Evolutionary conservation across 2,888 invertebrate genomes (phyloP).

Genomic region (Drosophila kambysellisi): DNA sequence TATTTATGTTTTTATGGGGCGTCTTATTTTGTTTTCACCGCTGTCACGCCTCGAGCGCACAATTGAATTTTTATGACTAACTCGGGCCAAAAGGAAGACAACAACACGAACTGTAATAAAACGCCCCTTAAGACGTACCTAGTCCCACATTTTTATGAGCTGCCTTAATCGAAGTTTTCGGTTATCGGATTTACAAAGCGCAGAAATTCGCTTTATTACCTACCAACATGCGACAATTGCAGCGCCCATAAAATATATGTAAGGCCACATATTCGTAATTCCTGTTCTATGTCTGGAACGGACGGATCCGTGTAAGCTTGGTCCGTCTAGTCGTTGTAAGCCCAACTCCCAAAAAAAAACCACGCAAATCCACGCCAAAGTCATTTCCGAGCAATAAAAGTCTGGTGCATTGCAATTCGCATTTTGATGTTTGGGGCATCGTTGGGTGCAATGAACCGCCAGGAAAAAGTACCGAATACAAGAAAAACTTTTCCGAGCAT

Average conservation of each 20-base stretch:
- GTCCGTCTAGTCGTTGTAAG: conserved; percentile 32
- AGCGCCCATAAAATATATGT: conserved; percentile 15
- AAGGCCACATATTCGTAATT: conserved; percentile 29
- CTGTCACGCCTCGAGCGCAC: conserved; percentile 43
- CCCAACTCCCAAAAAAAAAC: not conserved
- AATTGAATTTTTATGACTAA: conserved; percentile 73
- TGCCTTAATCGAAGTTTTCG: conserved; percentile 70
- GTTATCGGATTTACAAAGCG: conserved; percentile 44
- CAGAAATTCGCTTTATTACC: conserved; percentile 55
- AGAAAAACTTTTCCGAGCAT: conserved; percentile 53
- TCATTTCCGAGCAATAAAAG: conserved; percentile 74
- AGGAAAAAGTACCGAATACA: conserved; percentile 27
- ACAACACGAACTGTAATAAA: conserved; percentile 53
- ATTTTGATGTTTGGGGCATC: conserved; percentile 25
- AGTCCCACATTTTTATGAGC: conserved; percentile 60
- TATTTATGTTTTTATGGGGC: conserved; percentile 37
- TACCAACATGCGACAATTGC: conserved; percentile 68
- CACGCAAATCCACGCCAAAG: conserved; percentile 47
- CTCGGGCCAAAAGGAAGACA: conserved; percentile 3
- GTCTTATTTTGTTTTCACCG: conserved; percentile 12
- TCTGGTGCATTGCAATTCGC: conserved; percentile 63
- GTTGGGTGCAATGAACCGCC: conserved; percentile 68
- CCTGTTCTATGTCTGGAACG: conserved; percentile 24
- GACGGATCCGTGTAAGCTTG: conserved; percentile 16
- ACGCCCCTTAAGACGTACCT: conserved; percentile 47